A percentile compares a stretch with the other conserved stretches of the same genome.
phyloP scores from a whole-genome alignment of 2,113 vertebrate species.

The Sporophila hypoxantha region DNA sequence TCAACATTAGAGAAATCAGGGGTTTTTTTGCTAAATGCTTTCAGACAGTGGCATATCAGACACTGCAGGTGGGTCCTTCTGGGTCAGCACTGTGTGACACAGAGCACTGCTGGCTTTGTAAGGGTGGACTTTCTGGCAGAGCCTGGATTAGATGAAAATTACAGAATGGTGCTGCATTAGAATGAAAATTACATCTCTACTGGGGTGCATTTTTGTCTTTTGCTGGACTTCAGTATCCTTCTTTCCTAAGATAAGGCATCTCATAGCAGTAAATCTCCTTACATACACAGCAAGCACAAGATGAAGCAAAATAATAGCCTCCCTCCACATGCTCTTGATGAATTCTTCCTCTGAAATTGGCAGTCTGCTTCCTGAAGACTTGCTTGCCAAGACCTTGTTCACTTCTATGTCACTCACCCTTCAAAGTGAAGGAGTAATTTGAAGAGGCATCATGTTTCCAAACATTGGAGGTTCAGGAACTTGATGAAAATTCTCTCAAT shows the following conservation, averaged over 20 bases:
- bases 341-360: conserved; percentile 22
- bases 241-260: neutral
- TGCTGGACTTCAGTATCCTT: conserved; percentile 26
- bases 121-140: neutral
- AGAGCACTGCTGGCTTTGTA: neutral
- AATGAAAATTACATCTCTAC: neutral
- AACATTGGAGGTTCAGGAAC: neutral
- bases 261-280: neutral
- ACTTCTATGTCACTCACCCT: neutral
- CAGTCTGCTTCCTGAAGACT: conserved; percentile 1
- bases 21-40: neutral
- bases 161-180: neutral
- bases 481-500: neutral
- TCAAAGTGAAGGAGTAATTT: conserved; percentile 1
- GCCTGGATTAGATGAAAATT: conserved; percentile 8
- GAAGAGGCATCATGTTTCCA: conserved; percentile 9
- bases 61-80: neutral
- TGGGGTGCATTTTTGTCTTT: conserved; percentile 14
- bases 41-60: neutral
- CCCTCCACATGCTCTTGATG: neutral
- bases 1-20: neutral
- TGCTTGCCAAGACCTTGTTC: conserved; percentile 16
- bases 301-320: conserved; percentile 32
- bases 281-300: neutral
- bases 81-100: neutral